Evolutionary conservation across 1,140 invertebrate genomes (phyloP).

Genomic region (Sycophila sp.): DNA sequence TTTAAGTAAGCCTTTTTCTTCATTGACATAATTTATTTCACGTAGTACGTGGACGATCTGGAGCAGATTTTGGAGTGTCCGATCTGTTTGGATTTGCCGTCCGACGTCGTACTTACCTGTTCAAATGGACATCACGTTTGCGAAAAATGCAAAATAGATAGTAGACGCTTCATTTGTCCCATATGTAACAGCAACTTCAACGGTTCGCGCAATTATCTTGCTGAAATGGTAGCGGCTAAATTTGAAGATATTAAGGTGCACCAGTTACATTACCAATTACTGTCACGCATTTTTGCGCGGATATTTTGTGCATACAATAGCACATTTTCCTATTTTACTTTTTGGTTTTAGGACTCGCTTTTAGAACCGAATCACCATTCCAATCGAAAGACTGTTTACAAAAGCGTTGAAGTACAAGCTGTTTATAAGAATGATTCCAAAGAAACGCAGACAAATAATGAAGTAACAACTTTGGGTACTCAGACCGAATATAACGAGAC

Average conservation of each 20-base stretch:
- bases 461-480: background rate
- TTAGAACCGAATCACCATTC: background rate
- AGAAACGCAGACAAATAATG: background rate
- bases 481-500: too few relatives aligned
- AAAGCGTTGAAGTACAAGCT: background rate
- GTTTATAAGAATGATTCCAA: background rate
- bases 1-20: background rate
- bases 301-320: too few relatives aligned
- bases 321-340: too few relatives aligned
- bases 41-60: constrained; percentile 1
- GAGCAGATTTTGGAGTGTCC: constrained; percentile 8
- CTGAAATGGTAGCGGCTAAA: background rate
- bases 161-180: background rate
- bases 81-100: background rate
- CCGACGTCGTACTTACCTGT: background rate
- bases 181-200: background rate
- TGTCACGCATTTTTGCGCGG: too few relatives aligned
- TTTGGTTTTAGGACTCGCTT: background rate
- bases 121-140: background rate
- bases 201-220: background rate
- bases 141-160: background rate
- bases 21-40: too few relatives aligned
- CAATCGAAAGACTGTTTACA: background rate
- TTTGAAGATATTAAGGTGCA: constrained; percentile 7
- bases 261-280: too few relatives aligned